Evolutionary conservation across 2,888 invertebrate genomes (phyloP).

Genomic region (Eudemis profundana): DNA sequence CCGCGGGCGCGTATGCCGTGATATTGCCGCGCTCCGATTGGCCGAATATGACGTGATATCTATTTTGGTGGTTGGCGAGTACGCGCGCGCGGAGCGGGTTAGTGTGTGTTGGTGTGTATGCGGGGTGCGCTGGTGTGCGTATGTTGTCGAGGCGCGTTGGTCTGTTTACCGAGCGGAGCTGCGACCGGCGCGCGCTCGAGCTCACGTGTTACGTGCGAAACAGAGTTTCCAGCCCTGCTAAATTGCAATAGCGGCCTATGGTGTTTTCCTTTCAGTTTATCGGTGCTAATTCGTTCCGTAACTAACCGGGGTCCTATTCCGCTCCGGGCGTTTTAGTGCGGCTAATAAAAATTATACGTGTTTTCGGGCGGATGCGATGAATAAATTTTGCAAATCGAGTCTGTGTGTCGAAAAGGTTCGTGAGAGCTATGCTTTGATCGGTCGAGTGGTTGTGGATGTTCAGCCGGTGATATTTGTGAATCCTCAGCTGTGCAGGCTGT

Average conservation of each 20-base stretch:
- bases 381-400: conserved; percentile 84
- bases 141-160: conserved; percentile 75
- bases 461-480: conserved; percentile 65
- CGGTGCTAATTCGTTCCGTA: conserved; percentile 74
- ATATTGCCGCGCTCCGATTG: conserved; percentile 66
- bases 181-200: conserved; percentile 87
- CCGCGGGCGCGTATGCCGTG: conserved; percentile 66
- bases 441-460: conserved; percentile 74
- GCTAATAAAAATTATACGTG: conserved; percentile 78
- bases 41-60: conserved; percentile 73
- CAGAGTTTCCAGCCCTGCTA: conserved; percentile 72
- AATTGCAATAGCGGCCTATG: conserved; percentile 69
- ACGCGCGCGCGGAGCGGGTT: conserved; percentile 69
- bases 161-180: conserved; percentile 85
- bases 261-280: conserved; percentile 76
- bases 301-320: conserved; percentile 60
- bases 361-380: conserved; percentile 84
- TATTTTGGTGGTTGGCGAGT: conserved; percentile 73
- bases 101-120: conserved; percentile 59
- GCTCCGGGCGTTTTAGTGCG: conserved; percentile 68
- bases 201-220: conserved; percentile 78
- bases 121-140: conserved; percentile 64
- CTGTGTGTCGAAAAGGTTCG: conserved; percentile 82
- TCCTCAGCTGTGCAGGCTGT: conserved; percentile 62
- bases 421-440: conserved; percentile 82